Evolutionary conservation across 2,113 vertebrate genomes (phyloP).

Genomic region (Telmatochromis bifrenatus): DNA sequence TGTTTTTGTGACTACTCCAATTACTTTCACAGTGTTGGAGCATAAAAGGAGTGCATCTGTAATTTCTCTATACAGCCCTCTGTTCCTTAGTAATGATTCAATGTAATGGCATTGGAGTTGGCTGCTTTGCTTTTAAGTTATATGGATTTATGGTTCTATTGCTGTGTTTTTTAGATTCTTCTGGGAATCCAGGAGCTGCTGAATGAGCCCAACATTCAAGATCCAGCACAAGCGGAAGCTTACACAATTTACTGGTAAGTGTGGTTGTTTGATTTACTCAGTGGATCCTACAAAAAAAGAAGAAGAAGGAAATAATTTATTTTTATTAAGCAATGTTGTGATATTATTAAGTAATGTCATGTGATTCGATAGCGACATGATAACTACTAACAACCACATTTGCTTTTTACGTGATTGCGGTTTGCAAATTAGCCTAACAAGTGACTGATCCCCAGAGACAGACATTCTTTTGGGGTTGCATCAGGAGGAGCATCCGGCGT

Average conservation of each 20-base stretch:
- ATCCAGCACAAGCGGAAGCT: conserved; percentile 75
- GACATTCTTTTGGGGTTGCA: neutral
- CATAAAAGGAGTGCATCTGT: neutral
- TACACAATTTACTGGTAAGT: conserved; percentile 76
- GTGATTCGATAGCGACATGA: neutral
- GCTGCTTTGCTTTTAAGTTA: neutral
- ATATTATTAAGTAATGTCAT: neutral
- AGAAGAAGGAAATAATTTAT: neutral
- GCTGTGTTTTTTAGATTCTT: conserved; percentile 59
- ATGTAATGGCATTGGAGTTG: neutral
- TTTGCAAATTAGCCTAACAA: neutral
- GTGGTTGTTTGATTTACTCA: neutral
- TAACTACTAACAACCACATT: neutral
- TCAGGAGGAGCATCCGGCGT: neutral
- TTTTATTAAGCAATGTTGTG: neutral
- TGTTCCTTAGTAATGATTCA: neutral
- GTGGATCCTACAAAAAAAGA: neutral
- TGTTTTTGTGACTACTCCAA: neutral
- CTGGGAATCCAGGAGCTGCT: conserved; percentile 76
- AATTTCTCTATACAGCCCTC: neutral
- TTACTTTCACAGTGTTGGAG: neutral
- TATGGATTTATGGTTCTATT: neutral
- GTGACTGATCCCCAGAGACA: neutral
- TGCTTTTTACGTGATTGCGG: neutral
- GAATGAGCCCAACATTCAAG: conserved; percentile 77